Percentiles rank a stretch among this genome's conserved stretches.
These are phyloP conservation scores for Metallyticus violacea DNA, from an alignment of 2,888 invertebrate genomes.

Conservation along the genomic window DNA sequence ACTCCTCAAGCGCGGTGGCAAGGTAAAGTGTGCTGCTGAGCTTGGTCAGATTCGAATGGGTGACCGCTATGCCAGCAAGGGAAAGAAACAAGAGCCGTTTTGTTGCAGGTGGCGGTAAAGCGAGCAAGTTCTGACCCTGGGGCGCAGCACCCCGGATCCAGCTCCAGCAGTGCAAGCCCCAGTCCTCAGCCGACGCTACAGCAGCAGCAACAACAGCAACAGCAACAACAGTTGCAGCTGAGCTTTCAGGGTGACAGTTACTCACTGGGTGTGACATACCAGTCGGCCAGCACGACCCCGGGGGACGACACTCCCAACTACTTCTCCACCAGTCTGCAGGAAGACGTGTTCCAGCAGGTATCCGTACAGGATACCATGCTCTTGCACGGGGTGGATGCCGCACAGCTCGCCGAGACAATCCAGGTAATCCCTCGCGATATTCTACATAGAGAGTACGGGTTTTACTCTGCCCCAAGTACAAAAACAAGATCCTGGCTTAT, in stretches of 20 bases:
- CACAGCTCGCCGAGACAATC: slow-evolving; percentile 53
- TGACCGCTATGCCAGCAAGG: no score
- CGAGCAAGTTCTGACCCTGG: slow-evolving; percentile 72
- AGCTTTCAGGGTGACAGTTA: slow-evolving; percentile 56
- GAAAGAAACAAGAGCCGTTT: neutral
- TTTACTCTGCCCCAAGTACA: no score
- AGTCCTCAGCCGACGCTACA: slow-evolving; percentile 21
- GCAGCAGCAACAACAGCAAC: slow-evolving; percentile 21
- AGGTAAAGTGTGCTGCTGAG: slow-evolving; percentile 45
- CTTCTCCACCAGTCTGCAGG: slow-evolving; percentile 53
- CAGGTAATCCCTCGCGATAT: no score
- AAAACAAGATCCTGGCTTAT: no score
- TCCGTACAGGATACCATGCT: slow-evolving; percentile 63
- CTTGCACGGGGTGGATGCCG: slow-evolving; percentile 54
- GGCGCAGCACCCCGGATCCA: slow-evolving; percentile 13
- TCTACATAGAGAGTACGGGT: no score
- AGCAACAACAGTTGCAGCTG: slow-evolving; percentile 49
- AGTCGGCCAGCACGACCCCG: slow-evolving; percentile 42
- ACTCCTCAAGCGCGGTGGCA: slow-evolving; percentile 66
- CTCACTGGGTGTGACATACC: slow-evolving; percentile 60
- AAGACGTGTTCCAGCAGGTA: slow-evolving; percentile 73
- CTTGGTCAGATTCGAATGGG: no score
- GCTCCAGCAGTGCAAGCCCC: slow-evolving; percentile 30
- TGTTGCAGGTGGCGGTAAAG: slow-evolving; percentile 52
- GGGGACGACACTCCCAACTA: slow-evolving; percentile 51